Percentiles rank a stretch among this genome's conserved stretches.
phyloP scores from a whole-genome alignment of 2,113 vertebrate species.

The Toxostoma redivivum region DNA sequence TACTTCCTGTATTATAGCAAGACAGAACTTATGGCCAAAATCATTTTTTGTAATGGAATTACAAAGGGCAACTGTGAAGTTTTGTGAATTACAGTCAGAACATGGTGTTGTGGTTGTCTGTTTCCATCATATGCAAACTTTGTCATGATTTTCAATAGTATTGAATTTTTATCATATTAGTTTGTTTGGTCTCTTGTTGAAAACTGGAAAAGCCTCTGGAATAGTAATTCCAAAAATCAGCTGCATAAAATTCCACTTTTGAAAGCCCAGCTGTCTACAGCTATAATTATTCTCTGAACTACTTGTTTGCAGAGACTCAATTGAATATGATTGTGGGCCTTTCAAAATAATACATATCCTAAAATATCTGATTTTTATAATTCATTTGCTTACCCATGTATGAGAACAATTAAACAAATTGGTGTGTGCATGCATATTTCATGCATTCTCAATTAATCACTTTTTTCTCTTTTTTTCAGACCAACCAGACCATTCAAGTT shows the following conservation, averaged over 20 bases:
- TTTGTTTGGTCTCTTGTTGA: background rate
- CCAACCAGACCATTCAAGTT: conserved; percentile 87
- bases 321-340: background rate
- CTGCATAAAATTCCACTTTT: background rate
- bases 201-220: background rate
- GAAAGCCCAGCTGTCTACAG: conserved; percentile 29
- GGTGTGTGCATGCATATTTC: background rate
- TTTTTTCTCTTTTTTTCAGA: conserved; percentile 76
- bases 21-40: background rate
- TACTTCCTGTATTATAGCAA: background rate
- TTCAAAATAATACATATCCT: background rate
- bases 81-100: background rate
- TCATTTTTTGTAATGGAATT: background rate
- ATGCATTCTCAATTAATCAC: conserved; percentile 34
- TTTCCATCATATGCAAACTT: background rate
- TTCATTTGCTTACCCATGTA: background rate
- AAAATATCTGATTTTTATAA: background rate
- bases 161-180: background rate
- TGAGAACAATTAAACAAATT: background rate
- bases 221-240: background rate
- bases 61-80: background rate
- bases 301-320: background rate
- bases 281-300: conserved; percentile 15
- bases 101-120: background rate
- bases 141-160: background rate